Percentiles rank a stretch among this genome's conserved stretches.
These are phyloP conservation scores for Gymnogyps californianus DNA, from an alignment of 2,113 vertebrate species.

Conservation along the genomic window DNA sequence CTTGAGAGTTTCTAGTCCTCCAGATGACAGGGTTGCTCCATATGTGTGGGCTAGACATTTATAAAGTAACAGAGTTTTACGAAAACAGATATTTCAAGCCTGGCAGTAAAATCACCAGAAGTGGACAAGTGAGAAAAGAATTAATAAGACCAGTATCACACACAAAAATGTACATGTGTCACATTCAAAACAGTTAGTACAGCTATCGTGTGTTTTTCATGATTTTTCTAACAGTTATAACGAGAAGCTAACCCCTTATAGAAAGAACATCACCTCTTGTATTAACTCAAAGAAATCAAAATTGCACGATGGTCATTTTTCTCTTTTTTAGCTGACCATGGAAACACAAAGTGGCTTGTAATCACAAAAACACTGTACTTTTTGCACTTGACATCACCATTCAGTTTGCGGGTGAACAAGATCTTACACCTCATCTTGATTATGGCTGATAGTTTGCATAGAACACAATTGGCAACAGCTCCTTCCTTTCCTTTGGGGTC, in stretches of 20 bases:
- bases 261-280: not conserved
- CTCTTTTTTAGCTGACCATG: not conserved
- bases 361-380: not conserved
- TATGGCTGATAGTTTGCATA: not conserved
- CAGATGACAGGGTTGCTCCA: not conserved
- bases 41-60: not conserved
- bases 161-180: not conserved
- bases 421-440: not conserved
- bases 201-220: not conserved
- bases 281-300: not conserved
- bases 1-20: not conserved
- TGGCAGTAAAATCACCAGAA: not conserved
- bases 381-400: not conserved
- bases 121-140: not conserved
- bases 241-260: not conserved
- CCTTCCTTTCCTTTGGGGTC: not conserved
- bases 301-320: not conserved
- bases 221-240: not conserved
- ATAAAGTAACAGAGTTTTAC: not conserved
- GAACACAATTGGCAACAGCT: not conserved
- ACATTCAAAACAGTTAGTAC: not conserved
- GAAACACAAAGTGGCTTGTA: not conserved
- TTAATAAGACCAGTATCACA: not conserved
- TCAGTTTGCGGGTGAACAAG: not conserved
- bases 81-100: not conserved